These are phyloP conservation scores for Actenoides hombroni DNA, from an alignment of 2,113 vertebrate species.

Conservation along the genomic window DNA sequence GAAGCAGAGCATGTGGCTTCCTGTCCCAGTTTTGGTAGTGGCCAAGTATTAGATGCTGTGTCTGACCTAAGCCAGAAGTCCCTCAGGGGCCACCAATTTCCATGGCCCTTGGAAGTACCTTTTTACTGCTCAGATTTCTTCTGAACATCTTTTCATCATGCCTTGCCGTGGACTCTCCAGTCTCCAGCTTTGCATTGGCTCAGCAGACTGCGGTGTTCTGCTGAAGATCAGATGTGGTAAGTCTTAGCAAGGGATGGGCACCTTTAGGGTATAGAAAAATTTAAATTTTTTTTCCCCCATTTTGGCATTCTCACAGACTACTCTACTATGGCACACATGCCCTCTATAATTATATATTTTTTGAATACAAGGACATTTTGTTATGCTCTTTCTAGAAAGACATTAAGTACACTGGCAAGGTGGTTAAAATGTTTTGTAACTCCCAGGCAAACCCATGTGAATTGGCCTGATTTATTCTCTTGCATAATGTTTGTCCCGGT, in stretches of 20 bases:
- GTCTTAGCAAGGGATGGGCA: background rate
- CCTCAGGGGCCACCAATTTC: background rate
- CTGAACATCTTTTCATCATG: background rate
- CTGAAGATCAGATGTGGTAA: background rate
- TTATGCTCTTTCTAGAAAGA: background rate
- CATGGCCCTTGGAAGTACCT: background rate
- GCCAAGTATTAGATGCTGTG: background rate
- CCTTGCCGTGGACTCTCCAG: background rate
- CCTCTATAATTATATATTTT: background rate
- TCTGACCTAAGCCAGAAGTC: background rate
- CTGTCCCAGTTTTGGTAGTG: background rate
- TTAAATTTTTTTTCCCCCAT: fast-evolving
- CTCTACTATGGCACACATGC: background rate
- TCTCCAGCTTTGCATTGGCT: background rate
- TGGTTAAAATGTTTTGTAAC: background rate
- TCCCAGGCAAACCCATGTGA: background rate
- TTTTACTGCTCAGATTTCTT: background rate
- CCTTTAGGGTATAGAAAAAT: background rate
- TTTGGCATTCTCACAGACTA: background rate
- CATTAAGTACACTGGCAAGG: background rate
- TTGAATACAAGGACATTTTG: background rate
- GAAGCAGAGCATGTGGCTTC: background rate
- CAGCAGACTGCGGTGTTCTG: background rate
- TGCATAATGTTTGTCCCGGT: background rate
- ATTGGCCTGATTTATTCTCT: background rate